Percentiles rank a stretch among this genome's conserved stretches.
phyloP scores from a whole-genome alignment of 2,888 invertebrate species.

The Pristionchus fissidentatus region DNA sequence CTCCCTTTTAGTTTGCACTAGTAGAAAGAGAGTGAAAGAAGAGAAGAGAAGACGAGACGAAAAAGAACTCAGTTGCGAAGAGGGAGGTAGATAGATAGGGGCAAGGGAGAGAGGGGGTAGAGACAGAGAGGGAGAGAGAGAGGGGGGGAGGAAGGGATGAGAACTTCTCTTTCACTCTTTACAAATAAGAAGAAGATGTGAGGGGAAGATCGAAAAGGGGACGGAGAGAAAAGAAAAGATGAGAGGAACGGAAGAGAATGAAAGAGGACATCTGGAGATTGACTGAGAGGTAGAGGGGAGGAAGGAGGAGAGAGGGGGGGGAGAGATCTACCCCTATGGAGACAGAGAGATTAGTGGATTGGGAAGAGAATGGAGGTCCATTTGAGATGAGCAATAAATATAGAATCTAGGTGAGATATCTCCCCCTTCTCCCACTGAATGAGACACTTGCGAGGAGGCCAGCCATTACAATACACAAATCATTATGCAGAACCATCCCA shows the following conservation, averaged over 20 bases:
- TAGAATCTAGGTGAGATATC: background rate
- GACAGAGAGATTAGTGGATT: background rate
- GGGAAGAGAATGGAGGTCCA: too few relatives aligned
- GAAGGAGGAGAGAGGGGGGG: background rate
- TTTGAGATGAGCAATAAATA: background rate
- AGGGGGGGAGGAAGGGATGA: background rate
- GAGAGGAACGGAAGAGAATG: background rate
- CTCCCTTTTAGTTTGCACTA: conserved; percentile 21
- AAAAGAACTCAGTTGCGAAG: conserved; percentile 24
- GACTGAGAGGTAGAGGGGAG: background rate
- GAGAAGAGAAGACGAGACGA: conserved; percentile 16
- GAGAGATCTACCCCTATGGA: background rate
- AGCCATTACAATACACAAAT: conserved; percentile 36
- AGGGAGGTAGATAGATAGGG: background rate
- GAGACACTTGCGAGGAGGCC: background rate
- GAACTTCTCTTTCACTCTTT: background rate
- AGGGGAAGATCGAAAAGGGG: background rate
- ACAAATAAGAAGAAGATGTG: background rate
- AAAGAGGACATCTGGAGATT: background rate
- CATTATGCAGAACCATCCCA: conserved; percentile 37
- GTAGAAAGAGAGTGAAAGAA: background rate
- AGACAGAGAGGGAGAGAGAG: background rate
- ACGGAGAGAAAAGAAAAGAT: background rate
- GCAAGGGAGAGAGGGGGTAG: conserved; percentile 5
- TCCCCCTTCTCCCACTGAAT: background rate